Evolutionary conservation across 2,888 invertebrate genomes (phyloP).

Genomic region (Scaptomyza parva): DNA sequence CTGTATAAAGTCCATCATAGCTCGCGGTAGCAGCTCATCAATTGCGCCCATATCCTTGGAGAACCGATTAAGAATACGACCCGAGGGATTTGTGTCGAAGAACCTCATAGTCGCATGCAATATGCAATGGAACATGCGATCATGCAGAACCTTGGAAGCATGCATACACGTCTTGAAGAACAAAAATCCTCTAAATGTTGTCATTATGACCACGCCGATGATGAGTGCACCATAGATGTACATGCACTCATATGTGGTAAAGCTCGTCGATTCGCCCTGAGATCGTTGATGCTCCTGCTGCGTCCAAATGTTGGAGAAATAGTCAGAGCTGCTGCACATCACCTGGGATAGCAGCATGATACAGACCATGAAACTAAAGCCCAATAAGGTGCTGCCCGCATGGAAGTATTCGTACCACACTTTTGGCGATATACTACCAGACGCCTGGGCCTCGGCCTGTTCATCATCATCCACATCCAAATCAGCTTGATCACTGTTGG

Average conservation of each 20-base stretch:
- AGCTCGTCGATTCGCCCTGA: conserved; percentile 72
- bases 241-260: conserved; percentile 83
- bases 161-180: conserved; percentile 92
- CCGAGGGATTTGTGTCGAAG: conserved; percentile 94
- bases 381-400: conserved; percentile 85
- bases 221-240: conserved; percentile 84
- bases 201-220: conserved; percentile 84
- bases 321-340: conserved; percentile 87
- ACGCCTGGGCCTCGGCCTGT: conserved; percentile 83
- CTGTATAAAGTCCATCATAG: conserved; percentile 86
- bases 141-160: conserved; percentile 91
- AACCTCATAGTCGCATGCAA: conserved; percentile 92
- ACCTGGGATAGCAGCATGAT: conserved; percentile 86
- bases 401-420: conserved; percentile 85
- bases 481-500: conserved; percentile 69
- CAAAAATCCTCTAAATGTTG: conserved; percentile 87
- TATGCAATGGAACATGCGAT: conserved; percentile 93
- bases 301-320: conserved; percentile 88
- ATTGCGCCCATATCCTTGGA: conserved; percentile 90
- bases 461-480: conserved; percentile 66
- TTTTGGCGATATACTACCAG: conserved; percentile 83
- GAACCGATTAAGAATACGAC: conserved; percentile 90
- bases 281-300: conserved; percentile 83
- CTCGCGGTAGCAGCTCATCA: conserved; percentile 86
- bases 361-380: conserved; percentile 85